Conservation (phyloP, 2,797 vertebrate genomes). For the Micropoecilia bifurca region DNA sequence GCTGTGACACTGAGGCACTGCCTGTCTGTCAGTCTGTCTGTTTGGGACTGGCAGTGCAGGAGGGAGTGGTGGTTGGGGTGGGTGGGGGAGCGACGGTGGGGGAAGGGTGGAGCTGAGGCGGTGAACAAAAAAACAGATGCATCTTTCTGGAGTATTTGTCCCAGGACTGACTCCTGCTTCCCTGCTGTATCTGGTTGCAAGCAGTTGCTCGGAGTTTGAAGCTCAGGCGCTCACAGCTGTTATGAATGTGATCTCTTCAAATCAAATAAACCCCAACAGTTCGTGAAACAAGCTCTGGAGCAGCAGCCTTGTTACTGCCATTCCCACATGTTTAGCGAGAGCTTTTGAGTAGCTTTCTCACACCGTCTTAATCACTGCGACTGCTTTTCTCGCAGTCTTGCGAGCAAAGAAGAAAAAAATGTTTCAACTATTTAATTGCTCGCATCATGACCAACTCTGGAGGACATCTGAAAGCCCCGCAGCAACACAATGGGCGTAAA, state of each 20-base stretch:
- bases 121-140: slow-evolving; percentile 80
- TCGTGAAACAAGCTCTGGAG: slow-evolving; percentile 47
- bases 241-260: slow-evolving; percentile 34
- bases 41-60: slow-evolving; percentile 37
- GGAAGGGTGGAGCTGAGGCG: slow-evolving; percentile 62
- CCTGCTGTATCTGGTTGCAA: slow-evolving; percentile 22
- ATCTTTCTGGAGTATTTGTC: slow-evolving; percentile 66
- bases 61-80: slow-evolving; percentile 12
- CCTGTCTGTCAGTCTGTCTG: slow-evolving; percentile 62
- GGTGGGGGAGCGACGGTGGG: slow-evolving; percentile 32
- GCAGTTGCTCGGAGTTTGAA: slow-evolving; percentile 16
- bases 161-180: slow-evolving; percentile 47
- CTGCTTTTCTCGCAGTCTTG: slow-evolving; percentile 34
- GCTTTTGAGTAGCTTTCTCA: neutral
- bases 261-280: slow-evolving; percentile 45
- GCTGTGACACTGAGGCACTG: slow-evolving; percentile 77
- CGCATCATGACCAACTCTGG: slow-evolving; percentile 32
- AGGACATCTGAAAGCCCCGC: slow-evolving; percentile 52
- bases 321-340: slow-evolving; percentile 42
- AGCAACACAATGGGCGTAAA: slow-evolving; percentile 50
- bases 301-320: slow-evolving; percentile 37
- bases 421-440: slow-evolving; percentile 51
- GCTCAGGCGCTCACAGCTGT: slow-evolving; percentile 14
- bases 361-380: neutral
- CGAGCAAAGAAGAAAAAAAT: slow-evolving; percentile 53